Evolutionary conservation across 2,113 vertebrate genomes (phyloP), one percentile per base, ranked within the genome.

Genomic region (Alethe diademata): DNA sequence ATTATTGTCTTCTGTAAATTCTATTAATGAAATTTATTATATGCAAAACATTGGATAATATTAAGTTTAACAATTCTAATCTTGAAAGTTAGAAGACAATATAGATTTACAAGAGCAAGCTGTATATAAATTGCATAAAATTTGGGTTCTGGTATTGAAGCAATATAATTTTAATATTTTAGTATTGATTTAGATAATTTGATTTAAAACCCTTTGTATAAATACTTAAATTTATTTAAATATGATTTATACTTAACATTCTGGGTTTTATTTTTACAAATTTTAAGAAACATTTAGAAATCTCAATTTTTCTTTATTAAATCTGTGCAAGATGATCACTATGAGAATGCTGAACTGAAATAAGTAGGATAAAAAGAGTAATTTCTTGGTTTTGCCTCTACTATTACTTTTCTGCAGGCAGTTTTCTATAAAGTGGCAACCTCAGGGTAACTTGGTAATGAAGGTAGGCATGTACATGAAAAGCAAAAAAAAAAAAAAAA

Each of bases 51-150:
- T 29, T 33, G 12, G 12, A 6, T 22, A 53, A 22, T 36, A 23
- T 48, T 64, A 83, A 76, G 5, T 16, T 48, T 42, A 22, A 12
- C 8, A 70, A 45, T 58, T 88, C 28, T 69, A 45, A 57, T 40
- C 13, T 74, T 83, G 15, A 54, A 76, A 70, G 13, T 53, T 65
- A 86, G 17, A 86, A 67, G 11, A 25, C 25, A 62, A 33, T 26
- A 35, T 9, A 73, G 28, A 53, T 35, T 61, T 70, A 70, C 8
- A 58, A 50, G 24, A 45, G 3, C 0, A 0, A 66, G 2, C 50
- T 54, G 19, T 42, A 14, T 40, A 67, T 66, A 71, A 62, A 81
- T 53, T 38, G 5, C 29, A 40, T n/a, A 13, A 28, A 17, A 8
- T 60, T 89, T 72, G 4, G 11, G 64, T 91, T 78, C n/a, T 74